Conservation (phyloP, 2,113 vertebrate species). For the Maccullochella peelii region DNA sequence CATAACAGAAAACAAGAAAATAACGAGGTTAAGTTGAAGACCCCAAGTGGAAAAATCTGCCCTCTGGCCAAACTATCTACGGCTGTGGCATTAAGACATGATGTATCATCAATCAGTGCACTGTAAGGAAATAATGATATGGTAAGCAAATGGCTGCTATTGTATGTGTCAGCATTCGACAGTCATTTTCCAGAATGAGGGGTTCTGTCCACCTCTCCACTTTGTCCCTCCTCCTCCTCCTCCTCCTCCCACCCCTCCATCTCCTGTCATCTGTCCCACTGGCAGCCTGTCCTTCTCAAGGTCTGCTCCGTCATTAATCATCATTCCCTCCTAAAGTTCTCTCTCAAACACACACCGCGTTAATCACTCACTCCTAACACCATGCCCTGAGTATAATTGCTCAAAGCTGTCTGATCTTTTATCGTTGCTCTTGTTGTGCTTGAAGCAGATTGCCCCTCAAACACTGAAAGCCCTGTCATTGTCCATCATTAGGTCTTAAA, state of each 20-base stretch:
- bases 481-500: constrained; percentile 59
- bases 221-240: constrained; percentile 28
- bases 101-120: constrained; percentile 65
- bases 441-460: constrained; percentile 64
- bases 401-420: constrained; percentile 68
- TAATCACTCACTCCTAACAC: constrained; percentile 60
- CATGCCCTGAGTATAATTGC: constrained; percentile 68
- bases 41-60: background rate
- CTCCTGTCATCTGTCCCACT: constrained; percentile 52
- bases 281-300: constrained; percentile 73
- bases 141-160: constrained; percentile 65
- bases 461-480: constrained; percentile 45
- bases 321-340: constrained; percentile 44
- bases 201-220: constrained; percentile 46
- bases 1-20: background rate
- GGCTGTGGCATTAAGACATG: constrained; percentile 36
- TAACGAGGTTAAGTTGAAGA: background rate
- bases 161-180: constrained; percentile 62
- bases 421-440: constrained; percentile 65
- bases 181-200: constrained; percentile 62
- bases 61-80: constrained; percentile 16
- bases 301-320: constrained; percentile 70
- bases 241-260: constrained; percentile 38
- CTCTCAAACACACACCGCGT: constrained; percentile 6
- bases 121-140: constrained; percentile 52